Base-by-base conservation (phyloP, 2,888 invertebrate genomes). In the Ormyrus thymus region DNA sequence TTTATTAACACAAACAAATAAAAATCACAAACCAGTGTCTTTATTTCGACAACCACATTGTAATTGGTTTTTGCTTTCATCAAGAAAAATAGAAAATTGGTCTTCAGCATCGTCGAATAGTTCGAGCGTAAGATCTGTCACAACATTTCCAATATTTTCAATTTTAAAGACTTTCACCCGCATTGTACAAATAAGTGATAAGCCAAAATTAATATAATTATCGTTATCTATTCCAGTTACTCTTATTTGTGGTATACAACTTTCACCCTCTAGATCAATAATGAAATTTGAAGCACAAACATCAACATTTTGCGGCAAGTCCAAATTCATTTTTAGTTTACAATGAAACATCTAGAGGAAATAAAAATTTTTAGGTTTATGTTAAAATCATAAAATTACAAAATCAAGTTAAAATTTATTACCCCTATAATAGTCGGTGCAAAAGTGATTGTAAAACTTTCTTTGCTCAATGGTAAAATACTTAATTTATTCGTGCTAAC, bases 391-490 rank as follows among this genome's bases (percentile, higher is more conserved):
- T 29, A 29, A 29, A 29, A 29, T 29, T 29, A 29, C 4, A 29
- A 29, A 29, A 29, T 29, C 29, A 29, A 29, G 29, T 29, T 29
- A 29, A 29, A 29, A 29, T 29, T 29, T 13, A 11, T 81, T 85
- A 91, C 92, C 82, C 89, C 86, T 70, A 92, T 88, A 3, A 86
- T 78, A n/a, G 81, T 83, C 3, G 92, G 92, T 3, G 85, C 86
- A 79, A 92, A 92, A 0, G 85, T 85, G 55, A 92, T 82, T 0
- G 84, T 85, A 53, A 92, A 85, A 53, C 82, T 84, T 76, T 84
- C 86, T 45, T 83, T 84, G 50, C 85, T 85, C 84, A 90, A 89
- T 1, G 91, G 86, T n/a, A 88, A 85, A 45, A 92, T 86, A 9
- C 82, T 84, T 8, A 88, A 78, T 59, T 78, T 81, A 51, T 78